A percentile compares a stretch with the other conserved stretches of the same genome.
Evolutionary conservation across 2,888 invertebrate genomes (phyloP).

Genomic region (Digitonthophagus gazella): DNA sequence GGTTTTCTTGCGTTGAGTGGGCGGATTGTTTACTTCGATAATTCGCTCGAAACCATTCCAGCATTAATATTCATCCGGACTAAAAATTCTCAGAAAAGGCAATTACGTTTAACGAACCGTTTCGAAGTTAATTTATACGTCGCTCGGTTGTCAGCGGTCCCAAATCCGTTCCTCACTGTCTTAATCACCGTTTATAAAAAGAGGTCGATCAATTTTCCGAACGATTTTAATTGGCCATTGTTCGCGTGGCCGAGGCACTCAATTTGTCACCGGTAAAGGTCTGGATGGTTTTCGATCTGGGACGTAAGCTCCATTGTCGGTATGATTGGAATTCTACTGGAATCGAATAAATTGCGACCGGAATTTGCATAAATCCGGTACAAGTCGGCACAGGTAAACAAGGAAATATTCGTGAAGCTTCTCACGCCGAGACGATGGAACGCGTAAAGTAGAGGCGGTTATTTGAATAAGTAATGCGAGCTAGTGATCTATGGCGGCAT

Average conservation of each 20-base stretch:
- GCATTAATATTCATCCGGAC: neutral
- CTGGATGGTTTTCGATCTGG: neutral
- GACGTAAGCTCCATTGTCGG: neutral
- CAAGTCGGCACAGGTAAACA: neutral
- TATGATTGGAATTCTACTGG: neutral
- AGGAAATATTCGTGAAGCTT: neutral
- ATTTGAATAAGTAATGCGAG: conserved; percentile 27
- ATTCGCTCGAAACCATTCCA: neutral
- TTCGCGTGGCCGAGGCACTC: conserved; percentile 22
- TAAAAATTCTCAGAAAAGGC: conserved; percentile 14
- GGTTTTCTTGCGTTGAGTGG: neutral
- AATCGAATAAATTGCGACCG: neutral
- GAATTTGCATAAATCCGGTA: neutral
- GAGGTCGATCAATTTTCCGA: conserved; percentile 7
- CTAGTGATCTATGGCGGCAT: conserved; percentile 33
- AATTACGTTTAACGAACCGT: conserved; percentile 16
- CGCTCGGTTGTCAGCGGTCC: conserved; percentile 11
- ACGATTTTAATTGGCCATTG: conserved; percentile 26
- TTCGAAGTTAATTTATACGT: conserved; percentile 15
- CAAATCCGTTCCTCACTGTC: neutral
- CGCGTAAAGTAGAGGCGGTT: conserved; percentile 17
- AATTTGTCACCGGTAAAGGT: conserved; percentile 22
- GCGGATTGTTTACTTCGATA: neutral
- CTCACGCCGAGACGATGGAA: conserved; percentile 8
- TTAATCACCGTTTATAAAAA: neutral